A percentile compares a stretch with the other conserved stretches of the same genome.
Evolutionary conservation across 2,113 vertebrate genomes (phyloP).

Genomic region (Pipa parva): DNA sequence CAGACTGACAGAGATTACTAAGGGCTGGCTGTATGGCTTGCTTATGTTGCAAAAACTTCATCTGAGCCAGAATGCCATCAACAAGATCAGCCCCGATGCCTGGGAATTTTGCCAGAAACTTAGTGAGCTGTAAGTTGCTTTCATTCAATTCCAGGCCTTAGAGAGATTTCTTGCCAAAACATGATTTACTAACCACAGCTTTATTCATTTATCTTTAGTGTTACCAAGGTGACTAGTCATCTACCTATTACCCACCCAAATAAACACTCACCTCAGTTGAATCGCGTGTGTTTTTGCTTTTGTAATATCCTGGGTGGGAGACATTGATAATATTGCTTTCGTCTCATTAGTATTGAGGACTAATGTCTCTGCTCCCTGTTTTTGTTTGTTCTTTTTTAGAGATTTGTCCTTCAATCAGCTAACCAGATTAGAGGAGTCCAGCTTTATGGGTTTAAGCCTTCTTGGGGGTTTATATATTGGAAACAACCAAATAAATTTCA

Average conservation of each 20-base stretch:
- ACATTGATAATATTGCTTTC: not conserved
- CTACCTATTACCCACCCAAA: not conserved
- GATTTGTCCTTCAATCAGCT: slow-evolving; percentile 87
- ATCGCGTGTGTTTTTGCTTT: no score
- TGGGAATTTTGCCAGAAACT: slow-evolving; percentile 98
- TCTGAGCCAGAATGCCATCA: slow-evolving; percentile 89
- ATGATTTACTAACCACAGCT: slow-evolving; percentile 55
- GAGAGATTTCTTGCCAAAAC: slow-evolving; percentile 53
- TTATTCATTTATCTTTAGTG: slow-evolving; percentile 67
- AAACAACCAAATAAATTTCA: slow-evolving; percentile 89
- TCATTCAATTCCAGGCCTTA: slow-evolving; percentile 53
- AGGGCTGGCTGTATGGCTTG: slow-evolving; percentile 94
- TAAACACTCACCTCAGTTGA: not conserved
- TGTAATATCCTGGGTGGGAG: not conserved
- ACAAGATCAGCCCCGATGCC: slow-evolving; percentile 84
- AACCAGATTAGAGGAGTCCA: slow-evolving; percentile 86
- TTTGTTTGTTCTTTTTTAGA: slow-evolving; percentile 49
- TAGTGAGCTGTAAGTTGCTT: slow-evolving; percentile 86
- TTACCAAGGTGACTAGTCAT: slow-evolving; percentile 55
- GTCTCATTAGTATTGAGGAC: not conserved
- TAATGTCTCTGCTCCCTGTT: not conserved
- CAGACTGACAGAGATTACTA: slow-evolving; percentile 92
- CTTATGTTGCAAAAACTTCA: slow-evolving; percentile 88
- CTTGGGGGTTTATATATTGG: slow-evolving; percentile 80
- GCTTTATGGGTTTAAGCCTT: slow-evolving; percentile 81